Evolutionary conservation across 2,888 invertebrate genomes (phyloP).

Genomic region (Synanthedon myopaeformis): DNA sequence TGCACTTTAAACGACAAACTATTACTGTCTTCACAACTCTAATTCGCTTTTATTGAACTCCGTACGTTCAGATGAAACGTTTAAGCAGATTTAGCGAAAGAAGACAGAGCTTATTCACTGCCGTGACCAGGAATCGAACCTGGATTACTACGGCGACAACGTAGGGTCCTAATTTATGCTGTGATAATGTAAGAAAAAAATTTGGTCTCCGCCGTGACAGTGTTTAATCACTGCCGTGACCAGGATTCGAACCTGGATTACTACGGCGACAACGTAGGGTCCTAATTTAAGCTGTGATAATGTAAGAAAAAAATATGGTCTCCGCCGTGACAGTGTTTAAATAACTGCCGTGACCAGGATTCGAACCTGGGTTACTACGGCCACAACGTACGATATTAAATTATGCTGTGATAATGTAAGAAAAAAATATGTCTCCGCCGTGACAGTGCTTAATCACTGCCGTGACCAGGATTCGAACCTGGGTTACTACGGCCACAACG

Average conservation of each 20-base stretch:
- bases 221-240: conserved; percentile 7
- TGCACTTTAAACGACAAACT: too few species aligned
- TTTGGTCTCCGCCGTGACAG: too few species aligned
- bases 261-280: conserved; percentile 77
- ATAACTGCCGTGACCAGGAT: conserved; percentile 76
- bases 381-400: conserved; percentile 57
- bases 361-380: conserved; percentile 76
- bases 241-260: conserved; percentile 74
- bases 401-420: not conserved
- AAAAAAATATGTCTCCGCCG: conserved; percentile 16
- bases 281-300: conserved; percentile 33
- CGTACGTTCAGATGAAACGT: too few species aligned
- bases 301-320: too few species aligned
- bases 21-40: too few species aligned
- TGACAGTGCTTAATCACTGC: conserved; percentile 27
- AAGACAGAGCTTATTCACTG: conserved; percentile 24
- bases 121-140: conserved; percentile 80
- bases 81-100: too few species aligned
- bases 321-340: too few species aligned
- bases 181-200: too few species aligned
- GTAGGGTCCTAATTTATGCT: conserved; percentile 70
- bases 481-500: conserved; percentile 82
- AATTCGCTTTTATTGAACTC: too few species aligned
- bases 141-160: conserved; percentile 83
- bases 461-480: conserved; percentile 81